A percentile compares a stretch with the other conserved stretches of the same genome.
Evolutionary conservation across 2,797 vertebrate genomes (phyloP).

Genomic region (Hydrolagus colliei): DNA sequence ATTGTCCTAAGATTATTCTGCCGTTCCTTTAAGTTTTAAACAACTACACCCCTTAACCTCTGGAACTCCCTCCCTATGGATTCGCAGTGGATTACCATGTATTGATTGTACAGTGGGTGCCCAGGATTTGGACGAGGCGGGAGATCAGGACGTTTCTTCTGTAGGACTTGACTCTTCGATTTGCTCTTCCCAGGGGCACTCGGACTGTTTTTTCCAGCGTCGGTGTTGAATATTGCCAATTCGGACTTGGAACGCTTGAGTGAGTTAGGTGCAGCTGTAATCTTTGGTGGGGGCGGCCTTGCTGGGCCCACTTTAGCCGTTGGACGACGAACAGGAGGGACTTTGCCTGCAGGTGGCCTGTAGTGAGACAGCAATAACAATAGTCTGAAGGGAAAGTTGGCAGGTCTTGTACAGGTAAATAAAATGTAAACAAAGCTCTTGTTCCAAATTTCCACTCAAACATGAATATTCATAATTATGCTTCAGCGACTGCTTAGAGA

Average conservation of each 20-base stretch:
- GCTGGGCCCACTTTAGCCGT: constrained; percentile 66
- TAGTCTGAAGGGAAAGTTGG: background rate
- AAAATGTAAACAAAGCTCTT: background rate
- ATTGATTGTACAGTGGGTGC: constrained; percentile 87
- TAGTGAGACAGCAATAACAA: constrained; percentile 38
- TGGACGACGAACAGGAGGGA: constrained; percentile 62
- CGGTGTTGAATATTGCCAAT: constrained; percentile 40
- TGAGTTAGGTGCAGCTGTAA: constrained; percentile 48
- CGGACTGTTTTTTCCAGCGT: background rate
- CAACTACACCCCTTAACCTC: too few species aligned
- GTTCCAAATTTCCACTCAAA: background rate
- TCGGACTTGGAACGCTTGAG: constrained; percentile 53
- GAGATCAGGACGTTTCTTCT: constrained; percentile 67
- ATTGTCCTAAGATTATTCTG: too few species aligned
- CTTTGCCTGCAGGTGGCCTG: constrained; percentile 62
- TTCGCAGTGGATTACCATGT: constrained; percentile 61
- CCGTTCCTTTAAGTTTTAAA: too few species aligned
- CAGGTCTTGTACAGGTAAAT: background rate
- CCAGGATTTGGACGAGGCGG: constrained; percentile 87
- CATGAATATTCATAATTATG: background rate
- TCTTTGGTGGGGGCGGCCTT: constrained; percentile 73
- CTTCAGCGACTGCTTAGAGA: background rate
- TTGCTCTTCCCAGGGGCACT: constrained; percentile 45
- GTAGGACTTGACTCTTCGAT: constrained; percentile 56
- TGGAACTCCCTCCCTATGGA: too few species aligned